Percentiles rank a stretch among this genome's conserved stretches.
phyloP scores from a whole-genome alignment of 1,140 invertebrate genomes.

The Ostrea denselamellosa region DNA sequence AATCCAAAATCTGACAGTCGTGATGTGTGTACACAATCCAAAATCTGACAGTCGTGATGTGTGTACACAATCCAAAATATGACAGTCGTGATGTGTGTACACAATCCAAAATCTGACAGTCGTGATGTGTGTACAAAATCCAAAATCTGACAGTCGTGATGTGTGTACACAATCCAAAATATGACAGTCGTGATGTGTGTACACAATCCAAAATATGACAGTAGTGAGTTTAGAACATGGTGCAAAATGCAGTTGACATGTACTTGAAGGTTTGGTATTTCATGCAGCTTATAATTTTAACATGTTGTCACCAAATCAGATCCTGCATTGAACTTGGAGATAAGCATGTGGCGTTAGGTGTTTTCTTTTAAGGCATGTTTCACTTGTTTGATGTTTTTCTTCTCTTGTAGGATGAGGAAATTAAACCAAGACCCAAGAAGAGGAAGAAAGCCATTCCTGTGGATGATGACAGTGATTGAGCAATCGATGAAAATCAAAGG shows the following conservation, averaged over 20 bases:
- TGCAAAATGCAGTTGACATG: too few species aligned
- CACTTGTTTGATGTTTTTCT: constrained; percentile 47
- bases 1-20: too few species aligned
- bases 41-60: too few species aligned
- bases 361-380: not conserved
- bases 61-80: constrained; percentile 75
- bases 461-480: constrained; percentile 86
- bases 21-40: too few species aligned
- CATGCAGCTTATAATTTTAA: too few species aligned
- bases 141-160: constrained; percentile 87
- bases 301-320: too few species aligned
- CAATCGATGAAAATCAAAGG: not conserved
- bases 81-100: constrained; percentile 87
- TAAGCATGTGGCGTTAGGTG: too few species aligned
- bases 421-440: constrained; percentile 91
- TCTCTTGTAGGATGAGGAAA: constrained; percentile 86
- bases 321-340: too few species aligned
- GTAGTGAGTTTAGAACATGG: too few species aligned
- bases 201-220: too few species aligned
- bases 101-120: constrained; percentile 82
- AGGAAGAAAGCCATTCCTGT: constrained; percentile 87
- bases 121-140: constrained; percentile 84
- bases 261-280: too few species aligned
- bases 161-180: constrained; percentile 79
- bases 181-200: too few species aligned